Base-by-base conservation (phyloP, 2,888 invertebrate genomes). In the Lycocerus yunnanus region DNA sequence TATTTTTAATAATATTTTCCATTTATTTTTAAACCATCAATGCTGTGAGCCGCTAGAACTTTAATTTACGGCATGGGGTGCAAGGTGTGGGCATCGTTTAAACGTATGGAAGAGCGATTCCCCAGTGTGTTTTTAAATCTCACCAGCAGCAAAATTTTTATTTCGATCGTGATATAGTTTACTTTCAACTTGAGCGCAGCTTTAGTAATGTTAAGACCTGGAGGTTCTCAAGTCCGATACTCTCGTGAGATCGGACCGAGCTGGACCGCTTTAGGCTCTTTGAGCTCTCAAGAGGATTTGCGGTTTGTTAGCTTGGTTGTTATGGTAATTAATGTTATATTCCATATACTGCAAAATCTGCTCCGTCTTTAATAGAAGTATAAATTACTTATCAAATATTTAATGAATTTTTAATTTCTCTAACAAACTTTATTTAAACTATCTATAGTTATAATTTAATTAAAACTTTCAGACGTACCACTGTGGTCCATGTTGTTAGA, bases 321-420 rank as follows among this genome's bases (percentile, higher is more conserved):
- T 82, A 83, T 83, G 82, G 81, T 83, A 83, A 83, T 82, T 83
- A 83, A 83, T 83, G 83, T 82, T 63, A 83, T 80, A 81, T 81
- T 82, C 78, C 77, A 74, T 79, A 78, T 79, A 78, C 78, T 78
- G 77, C 66, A 75, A 66, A 76, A 74, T 73, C 58, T 69, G 69
- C 77, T 74, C 75, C 77, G 70, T 79, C 67, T 77, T 73, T 78
- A 77, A 78, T 63, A 63, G 61, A 63, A 63, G 61, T 18, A 18
- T 63, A 63, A 18, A 63, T 18, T 63, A 78, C 18, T 63, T 63
- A 63, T 18, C 61, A 13, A 18, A 20, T 63, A 63, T 63, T 63
- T 63, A 63, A 18, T 15, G 18, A 16, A 63, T 63, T 63, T 63
- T 63, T 63, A 63, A 63, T 63, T 63, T 63, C 20, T 15, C 13